These are phyloP conservation scores for Fregata magnificens DNA, from an alignment of 2,113 vertebrate species.

Conservation along the genomic window DNA sequence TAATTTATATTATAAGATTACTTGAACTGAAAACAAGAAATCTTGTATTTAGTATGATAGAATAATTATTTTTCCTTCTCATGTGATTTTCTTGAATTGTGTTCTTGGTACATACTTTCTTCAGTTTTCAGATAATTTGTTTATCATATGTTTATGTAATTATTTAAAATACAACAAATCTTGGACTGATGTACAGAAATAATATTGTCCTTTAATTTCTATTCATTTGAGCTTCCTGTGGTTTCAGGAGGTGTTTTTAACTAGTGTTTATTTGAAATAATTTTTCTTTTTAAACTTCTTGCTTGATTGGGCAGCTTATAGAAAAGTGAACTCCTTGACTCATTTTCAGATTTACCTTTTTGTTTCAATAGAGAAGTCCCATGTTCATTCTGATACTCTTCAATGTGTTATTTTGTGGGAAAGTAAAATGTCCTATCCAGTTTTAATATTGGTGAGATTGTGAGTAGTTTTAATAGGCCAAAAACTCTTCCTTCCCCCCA, in stretches of 20 bases:
- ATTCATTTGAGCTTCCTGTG: background rate
- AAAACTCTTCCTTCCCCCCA: rapidly evolving
- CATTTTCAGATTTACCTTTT: background rate
- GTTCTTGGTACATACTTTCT: background rate
- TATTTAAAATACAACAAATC: background rate
- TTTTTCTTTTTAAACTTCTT: background rate
- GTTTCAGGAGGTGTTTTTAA: background rate
- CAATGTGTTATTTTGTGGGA: background rate
- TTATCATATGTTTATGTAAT: background rate
- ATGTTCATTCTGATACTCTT: background rate
- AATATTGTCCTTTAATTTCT: background rate
- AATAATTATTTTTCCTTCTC: background rate
- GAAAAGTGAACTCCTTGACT: background rate
- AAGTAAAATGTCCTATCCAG: background rate
- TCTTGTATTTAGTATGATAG: background rate
- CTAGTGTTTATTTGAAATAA: background rate
- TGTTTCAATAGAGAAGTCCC: background rate
- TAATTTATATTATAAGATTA: background rate
- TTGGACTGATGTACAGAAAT: background rate
- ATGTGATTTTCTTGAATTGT: background rate
- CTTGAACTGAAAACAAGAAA: background rate
- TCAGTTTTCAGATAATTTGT: background rate
- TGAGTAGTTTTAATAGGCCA: background rate
- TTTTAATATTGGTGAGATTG: background rate
- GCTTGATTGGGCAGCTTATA: background rate